Evolutionary conservation across 2,113 vertebrate species (phyloP).

Genomic region (Phocoena phocoena): DNA sequence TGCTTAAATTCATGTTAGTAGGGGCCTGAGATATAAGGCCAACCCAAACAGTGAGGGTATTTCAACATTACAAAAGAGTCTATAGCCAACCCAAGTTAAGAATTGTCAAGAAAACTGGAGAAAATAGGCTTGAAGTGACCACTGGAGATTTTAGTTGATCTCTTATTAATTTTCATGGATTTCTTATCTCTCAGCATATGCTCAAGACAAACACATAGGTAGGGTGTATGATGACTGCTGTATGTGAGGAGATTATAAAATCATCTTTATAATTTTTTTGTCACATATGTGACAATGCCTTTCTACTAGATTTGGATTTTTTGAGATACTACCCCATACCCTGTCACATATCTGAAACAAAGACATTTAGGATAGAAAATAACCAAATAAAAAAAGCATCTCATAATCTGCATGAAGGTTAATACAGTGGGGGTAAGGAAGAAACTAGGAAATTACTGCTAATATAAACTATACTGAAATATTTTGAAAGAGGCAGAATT

Average conservation of each 20-base stretch:
- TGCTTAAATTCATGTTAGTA: not conserved
- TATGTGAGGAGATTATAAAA: not conserved
- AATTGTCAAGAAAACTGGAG: not conserved
- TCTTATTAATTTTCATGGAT: not conserved
- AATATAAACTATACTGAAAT: not conserved
- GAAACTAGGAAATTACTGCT: not conserved
- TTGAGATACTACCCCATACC: accelerated
- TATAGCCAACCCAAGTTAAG: not conserved
- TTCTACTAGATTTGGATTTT: not conserved
- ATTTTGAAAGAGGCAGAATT: not conserved
- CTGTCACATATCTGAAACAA: not conserved
- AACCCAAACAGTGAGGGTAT: not conserved
- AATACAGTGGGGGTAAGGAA: not conserved
- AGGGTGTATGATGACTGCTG: not conserved
- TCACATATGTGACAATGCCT: not conserved
- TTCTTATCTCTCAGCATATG: not conserved
- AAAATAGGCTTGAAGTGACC: not conserved
- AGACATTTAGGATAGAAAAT: not conserved
- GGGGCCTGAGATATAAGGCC: not conserved
- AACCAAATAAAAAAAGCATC: not conserved
- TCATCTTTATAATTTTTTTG: not conserved
- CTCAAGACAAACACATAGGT: not conserved
- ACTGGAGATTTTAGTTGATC: not conserved
- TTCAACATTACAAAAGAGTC: not conserved
- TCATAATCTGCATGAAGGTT: not conserved